Percentiles rank a stretch among this genome's conserved stretches.
Conservation (phyloP, 2,888 invertebrate species). For the Synergus umbraculus region DNA sequence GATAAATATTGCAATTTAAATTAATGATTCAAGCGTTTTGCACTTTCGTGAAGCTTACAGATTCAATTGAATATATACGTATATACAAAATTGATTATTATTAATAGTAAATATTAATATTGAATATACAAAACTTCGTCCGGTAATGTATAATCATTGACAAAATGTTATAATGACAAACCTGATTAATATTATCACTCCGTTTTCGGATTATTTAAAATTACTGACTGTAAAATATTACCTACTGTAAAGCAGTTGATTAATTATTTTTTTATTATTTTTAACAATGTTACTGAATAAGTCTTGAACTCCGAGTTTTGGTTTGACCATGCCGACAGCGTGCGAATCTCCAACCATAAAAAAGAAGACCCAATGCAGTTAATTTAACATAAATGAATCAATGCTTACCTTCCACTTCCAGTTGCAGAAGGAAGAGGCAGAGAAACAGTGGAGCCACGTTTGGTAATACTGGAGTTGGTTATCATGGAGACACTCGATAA, state of each 20-base stretch:
- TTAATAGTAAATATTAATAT: no score
- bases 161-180: not conserved
- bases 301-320: constrained; percentile 64
- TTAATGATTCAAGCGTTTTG: not conserved
- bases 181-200: no score
- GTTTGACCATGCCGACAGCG: constrained; percentile 70
- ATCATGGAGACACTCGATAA: constrained; percentile 69
- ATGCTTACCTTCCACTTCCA: constrained; percentile 73
- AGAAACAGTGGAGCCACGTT: constrained; percentile 73
- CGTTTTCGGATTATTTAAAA: no score
- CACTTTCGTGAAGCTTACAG: not conserved
- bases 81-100: no score
- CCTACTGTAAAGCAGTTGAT: no score
- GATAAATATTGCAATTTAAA: no score
- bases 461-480: constrained; percentile 66
- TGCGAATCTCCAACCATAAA: constrained; percentile 70
- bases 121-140: no score
- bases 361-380: constrained; percentile 67
- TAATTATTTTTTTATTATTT: no score
- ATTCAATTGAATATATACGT: no score
- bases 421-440: constrained; percentile 69
- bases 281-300: constrained; percentile 9
- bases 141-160: not conserved
- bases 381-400: constrained; percentile 46
- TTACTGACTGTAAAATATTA: no score